These are phyloP conservation scores for Aleiodes leptofemur DNA, from an alignment of 2,888 invertebrate species.

Conservation along the genomic window DNA sequence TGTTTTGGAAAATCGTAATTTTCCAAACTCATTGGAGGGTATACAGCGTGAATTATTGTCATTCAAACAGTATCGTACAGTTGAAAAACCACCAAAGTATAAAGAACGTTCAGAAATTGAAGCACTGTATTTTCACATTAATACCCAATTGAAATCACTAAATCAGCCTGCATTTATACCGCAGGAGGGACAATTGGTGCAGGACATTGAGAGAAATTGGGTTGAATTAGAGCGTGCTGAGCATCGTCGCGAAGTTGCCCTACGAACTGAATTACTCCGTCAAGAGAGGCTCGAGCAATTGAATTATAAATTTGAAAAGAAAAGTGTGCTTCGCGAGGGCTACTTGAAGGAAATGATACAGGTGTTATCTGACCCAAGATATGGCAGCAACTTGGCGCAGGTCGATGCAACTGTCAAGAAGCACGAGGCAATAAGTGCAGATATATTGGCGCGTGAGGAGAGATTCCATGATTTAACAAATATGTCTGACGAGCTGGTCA, in stretches of 20 bases:
- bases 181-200: constrained; percentile 92
- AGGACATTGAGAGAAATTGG: constrained; percentile 98
- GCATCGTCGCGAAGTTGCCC: constrained; percentile 93
- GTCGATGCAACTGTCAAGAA: constrained; percentile 99
- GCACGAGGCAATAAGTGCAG: constrained; percentile 98
- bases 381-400: constrained; percentile 92
- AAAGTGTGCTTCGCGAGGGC: constrained; percentile 94
- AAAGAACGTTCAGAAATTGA: constrained; percentile 98
- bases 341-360: constrained; percentile 99
- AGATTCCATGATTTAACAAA: constrained; percentile 94
- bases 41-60: constrained; percentile 92
- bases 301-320: constrained; percentile 96
- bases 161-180: constrained; percentile 91
- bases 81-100: constrained; percentile 99
- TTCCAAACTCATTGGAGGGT: constrained; percentile 96
- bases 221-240: constrained; percentile 94
- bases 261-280: constrained; percentile 91
- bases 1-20: constrained; percentile 88
- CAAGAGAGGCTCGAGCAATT: constrained; percentile 96
- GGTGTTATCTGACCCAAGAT: constrained; percentile 93
- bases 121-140: constrained; percentile 96
- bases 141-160: constrained; percentile 95
- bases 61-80: constrained; percentile 96
- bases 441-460: constrained; percentile 95
- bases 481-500: constrained; percentile 94